phyloP scores from a whole-genome alignment of 2,113 vertebrate species.

The Sapayoa aenigma region DNA sequence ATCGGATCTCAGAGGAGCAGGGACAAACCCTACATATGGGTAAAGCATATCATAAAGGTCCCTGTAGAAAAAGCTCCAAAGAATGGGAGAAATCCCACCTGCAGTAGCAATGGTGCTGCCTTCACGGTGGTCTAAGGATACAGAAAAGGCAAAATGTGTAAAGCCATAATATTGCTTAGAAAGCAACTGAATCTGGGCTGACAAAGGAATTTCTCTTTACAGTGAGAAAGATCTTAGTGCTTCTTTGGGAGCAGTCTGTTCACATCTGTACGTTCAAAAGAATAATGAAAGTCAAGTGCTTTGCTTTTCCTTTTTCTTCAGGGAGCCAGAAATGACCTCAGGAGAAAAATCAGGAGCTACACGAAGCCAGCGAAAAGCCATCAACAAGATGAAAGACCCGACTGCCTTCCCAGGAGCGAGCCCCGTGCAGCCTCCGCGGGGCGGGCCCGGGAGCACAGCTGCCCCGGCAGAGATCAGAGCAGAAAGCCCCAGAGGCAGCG shows the following conservation, averaged over 20 bases:
- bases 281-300: neutral
- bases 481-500: neutral
- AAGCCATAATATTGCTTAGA: neutral
- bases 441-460: neutral
- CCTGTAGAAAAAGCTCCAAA: neutral
- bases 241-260: neutral
- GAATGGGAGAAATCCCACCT: neutral
- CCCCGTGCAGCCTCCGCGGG: neutral
- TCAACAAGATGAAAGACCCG: neutral
- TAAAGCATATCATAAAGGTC: neutral
- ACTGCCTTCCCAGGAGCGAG: neutral
- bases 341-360: neutral
- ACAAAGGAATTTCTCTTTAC: slow-evolving; percentile 5
- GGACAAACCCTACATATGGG: neutral
- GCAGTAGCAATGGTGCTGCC: neutral
- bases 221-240: neutral
- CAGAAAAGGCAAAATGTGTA: neutral
- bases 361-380: neutral
- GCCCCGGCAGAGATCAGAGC: neutral
- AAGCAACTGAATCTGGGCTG: neutral
- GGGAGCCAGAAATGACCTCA: neutral
- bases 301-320: neutral
- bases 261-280: neutral
- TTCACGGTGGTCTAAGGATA: neutral
- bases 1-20: neutral